A percentile compares a stretch with the other conserved stretches of the same genome.
phyloP scores from a whole-genome alignment of 2,797 vertebrate genomes.

The Heliangelus exortis region DNA sequence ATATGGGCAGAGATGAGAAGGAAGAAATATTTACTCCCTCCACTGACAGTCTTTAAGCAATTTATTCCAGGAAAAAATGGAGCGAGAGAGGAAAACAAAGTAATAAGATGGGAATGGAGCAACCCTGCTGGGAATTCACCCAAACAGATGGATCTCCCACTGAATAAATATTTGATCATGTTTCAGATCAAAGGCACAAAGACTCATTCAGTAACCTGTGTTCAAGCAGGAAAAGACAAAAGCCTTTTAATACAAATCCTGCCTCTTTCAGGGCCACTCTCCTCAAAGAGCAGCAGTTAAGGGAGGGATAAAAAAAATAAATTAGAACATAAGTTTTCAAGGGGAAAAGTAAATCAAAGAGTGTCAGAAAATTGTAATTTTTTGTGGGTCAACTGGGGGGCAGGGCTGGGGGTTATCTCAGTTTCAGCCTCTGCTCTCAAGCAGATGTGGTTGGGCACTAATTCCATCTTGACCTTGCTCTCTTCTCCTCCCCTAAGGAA shows the following conservation, averaged over 20 bases:
- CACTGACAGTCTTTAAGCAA: not conserved
- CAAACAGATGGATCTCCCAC: not conserved
- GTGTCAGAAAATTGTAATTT: not conserved
- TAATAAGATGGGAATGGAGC: not conserved
- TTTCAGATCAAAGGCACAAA: not conserved
- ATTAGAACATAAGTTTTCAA: not conserved
- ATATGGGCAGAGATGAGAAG: not conserved
- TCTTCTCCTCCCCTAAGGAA: not conserved
- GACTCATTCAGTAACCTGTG: not conserved
- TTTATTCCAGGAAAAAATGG: not conserved
- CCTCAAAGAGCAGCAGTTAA: not conserved
- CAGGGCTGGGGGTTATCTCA: fast-evolving
- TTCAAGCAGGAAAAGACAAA: not conserved
- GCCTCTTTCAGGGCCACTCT: not conserved
- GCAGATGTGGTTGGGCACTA: not conserved
- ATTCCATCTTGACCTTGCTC: not conserved
- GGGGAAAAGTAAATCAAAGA: not conserved
- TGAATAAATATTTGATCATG: not conserved
- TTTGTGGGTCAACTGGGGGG: fast-evolving
- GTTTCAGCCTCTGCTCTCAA: not conserved
- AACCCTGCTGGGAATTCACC: not conserved
- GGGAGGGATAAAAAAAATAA: not conserved
- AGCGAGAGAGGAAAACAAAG: not conserved
- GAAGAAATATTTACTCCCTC: not conserved
- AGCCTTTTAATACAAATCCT: not conserved